Conservation (phyloP, 2,888 invertebrate species). For the Chorisops tibialis region DNA sequence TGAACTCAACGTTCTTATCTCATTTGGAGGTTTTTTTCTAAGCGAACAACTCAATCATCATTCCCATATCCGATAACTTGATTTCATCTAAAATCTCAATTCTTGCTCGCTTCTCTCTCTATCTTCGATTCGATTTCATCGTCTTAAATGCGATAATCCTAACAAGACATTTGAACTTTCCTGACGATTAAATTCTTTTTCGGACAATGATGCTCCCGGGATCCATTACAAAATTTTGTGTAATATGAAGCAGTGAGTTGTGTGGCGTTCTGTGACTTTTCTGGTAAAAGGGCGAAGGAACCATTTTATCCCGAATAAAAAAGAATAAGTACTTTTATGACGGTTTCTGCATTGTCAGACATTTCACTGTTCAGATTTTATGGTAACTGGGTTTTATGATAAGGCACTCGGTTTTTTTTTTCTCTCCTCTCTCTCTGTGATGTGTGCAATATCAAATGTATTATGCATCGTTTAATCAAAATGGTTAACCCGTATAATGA, state of each 20-base stretch:
- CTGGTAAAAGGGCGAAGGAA: constrained; percentile 16
- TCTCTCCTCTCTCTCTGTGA: not conserved
- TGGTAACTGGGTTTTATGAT: constrained; percentile 15
- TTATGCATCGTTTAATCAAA: constrained; percentile 25
- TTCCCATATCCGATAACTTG: too few relatives aligned
- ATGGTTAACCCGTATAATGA: constrained; percentile 19
- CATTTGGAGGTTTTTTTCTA: too few relatives aligned
- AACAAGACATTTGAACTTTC: constrained; percentile 18
- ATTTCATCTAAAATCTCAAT: too few relatives aligned
- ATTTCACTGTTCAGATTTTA: constrained; percentile 21
- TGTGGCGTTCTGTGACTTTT: too few relatives aligned
- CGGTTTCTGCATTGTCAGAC: constrained; percentile 18
- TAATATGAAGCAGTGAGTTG: not conserved
- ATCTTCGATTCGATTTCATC: too few relatives aligned
- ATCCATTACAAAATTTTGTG: constrained; percentile 14
- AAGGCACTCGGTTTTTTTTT: not conserved
- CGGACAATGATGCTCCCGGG: constrained; percentile 20
- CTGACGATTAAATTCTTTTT: constrained; percentile 22
- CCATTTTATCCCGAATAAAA: not conserved
- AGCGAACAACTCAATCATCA: too few relatives aligned
- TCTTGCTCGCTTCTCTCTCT: too few relatives aligned
- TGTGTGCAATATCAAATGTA: constrained; percentile 1
- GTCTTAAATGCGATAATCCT: too few relatives aligned
- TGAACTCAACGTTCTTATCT: too few relatives aligned
- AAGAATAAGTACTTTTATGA: constrained; percentile 13